Conservation (phyloP, 2,113 vertebrate species). For the Pseudonaja textilis region DNA sequence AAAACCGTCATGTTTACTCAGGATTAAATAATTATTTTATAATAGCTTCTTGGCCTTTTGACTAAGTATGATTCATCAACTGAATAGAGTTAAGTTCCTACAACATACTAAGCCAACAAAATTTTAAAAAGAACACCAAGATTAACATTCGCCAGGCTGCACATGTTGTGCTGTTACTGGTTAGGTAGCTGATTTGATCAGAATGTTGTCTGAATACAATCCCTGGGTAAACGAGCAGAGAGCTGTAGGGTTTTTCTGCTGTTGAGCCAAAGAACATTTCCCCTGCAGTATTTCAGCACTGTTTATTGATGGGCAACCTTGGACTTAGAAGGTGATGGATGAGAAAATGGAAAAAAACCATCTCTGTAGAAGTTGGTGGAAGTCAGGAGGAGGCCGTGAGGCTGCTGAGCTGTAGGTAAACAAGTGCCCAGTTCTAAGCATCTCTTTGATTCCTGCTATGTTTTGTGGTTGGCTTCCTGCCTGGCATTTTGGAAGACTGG, state of each 20-base stretch:
- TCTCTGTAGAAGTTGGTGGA: constrained; percentile 52
- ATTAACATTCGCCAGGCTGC: not conserved
- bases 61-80: not conserved
- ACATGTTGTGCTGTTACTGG: not conserved
- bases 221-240: not conserved
- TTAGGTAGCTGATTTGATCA: not conserved
- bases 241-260: not conserved
- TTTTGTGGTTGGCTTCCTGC: not conserved
- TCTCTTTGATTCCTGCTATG: not conserved
- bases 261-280: constrained; percentile 3
- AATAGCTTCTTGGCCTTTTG: not conserved
- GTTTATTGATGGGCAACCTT: not conserved
- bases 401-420: not conserved
- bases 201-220: not conserved
- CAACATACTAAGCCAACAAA: not conserved
- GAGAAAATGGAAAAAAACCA: constrained; percentile 43
- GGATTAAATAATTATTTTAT: not conserved
- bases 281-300: not conserved
- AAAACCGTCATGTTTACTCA: not conserved
- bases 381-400: constrained; percentile 42
- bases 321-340: not conserved
- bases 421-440: not conserved
- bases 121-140: not conserved
- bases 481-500: not conserved
- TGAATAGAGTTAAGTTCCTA: not conserved